Percentiles rank a stretch among this genome's conserved stretches.
Conservation (phyloP, 2,113 vertebrate species). For the Phyllopteryx taeniolatus region DNA sequence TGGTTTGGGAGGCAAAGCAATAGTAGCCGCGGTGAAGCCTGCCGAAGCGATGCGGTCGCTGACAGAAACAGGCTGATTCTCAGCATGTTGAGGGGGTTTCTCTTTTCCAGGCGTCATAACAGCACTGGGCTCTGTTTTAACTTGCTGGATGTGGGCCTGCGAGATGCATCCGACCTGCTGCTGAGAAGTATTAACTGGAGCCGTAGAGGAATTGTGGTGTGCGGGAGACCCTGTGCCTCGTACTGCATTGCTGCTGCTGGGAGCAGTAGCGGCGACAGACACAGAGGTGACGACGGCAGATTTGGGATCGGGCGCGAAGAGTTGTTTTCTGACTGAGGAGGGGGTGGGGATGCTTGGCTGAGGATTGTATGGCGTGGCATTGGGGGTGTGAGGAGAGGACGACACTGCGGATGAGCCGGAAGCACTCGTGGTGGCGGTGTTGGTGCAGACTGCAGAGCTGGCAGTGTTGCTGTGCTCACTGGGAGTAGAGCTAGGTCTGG, state of each 20-base stretch:
- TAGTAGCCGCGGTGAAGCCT: constrained; percentile 66
- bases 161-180: constrained; percentile 70
- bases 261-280: constrained; percentile 69
- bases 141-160: constrained; percentile 42
- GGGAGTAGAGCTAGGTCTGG: constrained; percentile 46
- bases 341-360: constrained; percentile 81
- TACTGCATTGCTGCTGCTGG: constrained; percentile 64
- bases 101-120: constrained; percentile 78
- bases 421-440: constrained; percentile 55
- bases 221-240: constrained; percentile 62
- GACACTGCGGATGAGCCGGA: constrained; percentile 59
- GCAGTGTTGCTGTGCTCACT: constrained; percentile 52
- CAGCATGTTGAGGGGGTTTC: constrained; percentile 63
- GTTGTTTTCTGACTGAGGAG: constrained; percentile 90
- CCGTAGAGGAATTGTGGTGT: constrained; percentile 59
- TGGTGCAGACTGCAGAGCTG: constrained; percentile 39
- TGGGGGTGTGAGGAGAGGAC: constrained; percentile 72
- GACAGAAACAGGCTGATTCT: constrained; percentile 48
- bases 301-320: constrained; percentile 87
- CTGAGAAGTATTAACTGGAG: constrained; percentile 73
- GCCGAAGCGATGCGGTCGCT: constrained; percentile 60
- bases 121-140: constrained; percentile 79
- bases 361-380: constrained; percentile 72
- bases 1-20: constrained; percentile 68
- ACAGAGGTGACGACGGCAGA: constrained; percentile 60